phyloP scores from a whole-genome alignment of 2,797 vertebrate genomes.

The Cephalopachus bancanus region DNA sequence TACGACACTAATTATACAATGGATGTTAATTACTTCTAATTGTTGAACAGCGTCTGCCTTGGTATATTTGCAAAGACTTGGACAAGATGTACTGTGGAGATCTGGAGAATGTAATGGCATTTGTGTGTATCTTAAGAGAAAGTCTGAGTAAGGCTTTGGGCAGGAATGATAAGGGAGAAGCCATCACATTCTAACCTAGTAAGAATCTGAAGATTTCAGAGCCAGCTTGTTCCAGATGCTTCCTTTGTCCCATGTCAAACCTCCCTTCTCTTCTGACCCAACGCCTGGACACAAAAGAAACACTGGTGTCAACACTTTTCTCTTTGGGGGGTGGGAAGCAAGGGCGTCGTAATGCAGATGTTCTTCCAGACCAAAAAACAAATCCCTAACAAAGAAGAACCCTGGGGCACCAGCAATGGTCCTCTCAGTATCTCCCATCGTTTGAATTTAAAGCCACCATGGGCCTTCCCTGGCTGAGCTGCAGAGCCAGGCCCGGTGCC shows the following conservation, averaged over 20 bases:
- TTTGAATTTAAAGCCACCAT: conserved; percentile 29
- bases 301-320: no score
- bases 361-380: neutral
- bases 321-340: no score
- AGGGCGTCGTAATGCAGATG: neutral
- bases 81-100: neutral
- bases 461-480: conserved; percentile 59
- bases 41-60: neutral
- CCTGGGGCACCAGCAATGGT: neutral
- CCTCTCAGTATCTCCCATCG: neutral
- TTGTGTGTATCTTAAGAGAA: neutral
- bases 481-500: neutral
- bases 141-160: neutral
- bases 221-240: neutral
- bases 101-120: neutral
- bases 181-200: rapidly evolving
- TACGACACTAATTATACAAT: neutral
- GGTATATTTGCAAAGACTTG: neutral
- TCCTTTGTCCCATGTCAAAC: neutral
- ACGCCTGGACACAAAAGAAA: neutral
- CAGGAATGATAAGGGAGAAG: neutral
- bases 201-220: neutral
- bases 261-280: neutral
- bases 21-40: conserved; percentile 21
- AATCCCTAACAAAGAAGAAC: neutral